Evolutionary conservation across 2,888 invertebrate species (phyloP).

Genomic region (Oconnorella tubifera): DNA sequence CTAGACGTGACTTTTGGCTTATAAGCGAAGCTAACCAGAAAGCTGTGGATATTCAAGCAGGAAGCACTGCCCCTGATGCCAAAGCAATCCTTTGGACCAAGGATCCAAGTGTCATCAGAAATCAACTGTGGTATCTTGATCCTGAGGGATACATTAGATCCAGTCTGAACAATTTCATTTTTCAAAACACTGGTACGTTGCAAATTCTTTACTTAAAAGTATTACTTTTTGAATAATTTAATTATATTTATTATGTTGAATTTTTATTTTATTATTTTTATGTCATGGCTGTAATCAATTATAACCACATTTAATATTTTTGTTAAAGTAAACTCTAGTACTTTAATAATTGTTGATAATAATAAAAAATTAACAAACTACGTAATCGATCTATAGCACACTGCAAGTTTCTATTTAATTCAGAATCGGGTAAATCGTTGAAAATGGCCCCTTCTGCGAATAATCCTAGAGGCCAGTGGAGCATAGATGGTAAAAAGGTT

Average conservation of each 20-base stretch:
- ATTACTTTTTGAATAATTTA: too few species aligned
- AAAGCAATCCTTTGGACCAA: conserved; percentile 16
- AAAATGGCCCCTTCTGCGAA: not conserved
- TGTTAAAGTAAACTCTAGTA: too few species aligned
- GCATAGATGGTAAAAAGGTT: conserved; percentile 23
- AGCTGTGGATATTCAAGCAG: conserved; percentile 22
- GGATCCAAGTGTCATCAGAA: conserved; percentile 11
- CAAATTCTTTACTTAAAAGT: too few species aligned
- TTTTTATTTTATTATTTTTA: too few species aligned
- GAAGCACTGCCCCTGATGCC: conserved; percentile 8
- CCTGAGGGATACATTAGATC: conserved; percentile 23
- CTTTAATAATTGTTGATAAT: too few species aligned
- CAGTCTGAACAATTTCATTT: conserved; percentile 20
- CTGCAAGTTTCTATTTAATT: too few species aligned
- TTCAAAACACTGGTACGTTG: conserved; percentile 22
- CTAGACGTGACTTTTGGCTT: conserved; percentile 17
- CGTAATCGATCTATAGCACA: too few species aligned
- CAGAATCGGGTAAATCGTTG: conserved; percentile 7
- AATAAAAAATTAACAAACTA: too few species aligned
- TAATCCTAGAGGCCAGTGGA: conserved; percentile 19
- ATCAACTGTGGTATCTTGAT: conserved; percentile 27
- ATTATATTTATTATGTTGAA: too few species aligned
- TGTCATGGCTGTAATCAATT: too few species aligned
- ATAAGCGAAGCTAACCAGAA: conserved; percentile 23
- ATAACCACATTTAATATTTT: too few species aligned